These are phyloP conservation scores for Oreonectes daqikongensis DNA, from an alignment of 2,797 vertebrate species.

Conservation along the genomic window DNA sequence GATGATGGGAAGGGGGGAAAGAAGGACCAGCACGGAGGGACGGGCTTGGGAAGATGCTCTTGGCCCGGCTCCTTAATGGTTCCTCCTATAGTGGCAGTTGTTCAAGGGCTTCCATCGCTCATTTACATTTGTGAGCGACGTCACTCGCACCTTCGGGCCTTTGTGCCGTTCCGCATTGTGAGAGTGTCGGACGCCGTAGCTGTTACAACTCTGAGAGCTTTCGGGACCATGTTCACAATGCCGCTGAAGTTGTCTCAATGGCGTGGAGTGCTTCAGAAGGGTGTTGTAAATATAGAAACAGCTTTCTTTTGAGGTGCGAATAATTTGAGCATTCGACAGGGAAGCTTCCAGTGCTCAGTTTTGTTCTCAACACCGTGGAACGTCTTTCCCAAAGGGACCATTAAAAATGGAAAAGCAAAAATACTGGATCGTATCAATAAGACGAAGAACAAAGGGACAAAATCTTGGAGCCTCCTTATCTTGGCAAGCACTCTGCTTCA, in stretches of 20 bases:
- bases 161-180: constrained; percentile 35
- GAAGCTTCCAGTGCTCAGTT: constrained; percentile 8
- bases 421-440: constrained; percentile 47
- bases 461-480: constrained; percentile 48
- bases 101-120: constrained; percentile 46
- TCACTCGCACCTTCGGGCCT: constrained; percentile 47
- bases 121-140: constrained; percentile 57
- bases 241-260: constrained; percentile 46
- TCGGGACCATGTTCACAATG: constrained; percentile 26
- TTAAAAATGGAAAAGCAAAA: constrained; percentile 41
- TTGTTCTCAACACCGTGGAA: constrained; percentile 3
- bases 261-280: constrained; percentile 31
- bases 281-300: constrained; percentile 50
- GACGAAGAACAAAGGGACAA: constrained; percentile 36
- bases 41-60: constrained; percentile 51
- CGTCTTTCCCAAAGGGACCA: constrained; percentile 35
- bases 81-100: constrained; percentile 43
- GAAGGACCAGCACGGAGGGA: constrained; percentile 21
- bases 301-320: constrained; percentile 32
- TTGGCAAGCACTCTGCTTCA: constrained; percentile 34
- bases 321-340: constrained; percentile 11
- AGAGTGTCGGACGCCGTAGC: constrained; percentile 27
- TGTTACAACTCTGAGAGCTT: constrained; percentile 41
- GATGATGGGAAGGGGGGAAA: constrained; percentile 29
- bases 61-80: constrained; percentile 48